Conservation (phyloP, 2,113 vertebrate genomes). For the Gila orcuttii region DNA sequence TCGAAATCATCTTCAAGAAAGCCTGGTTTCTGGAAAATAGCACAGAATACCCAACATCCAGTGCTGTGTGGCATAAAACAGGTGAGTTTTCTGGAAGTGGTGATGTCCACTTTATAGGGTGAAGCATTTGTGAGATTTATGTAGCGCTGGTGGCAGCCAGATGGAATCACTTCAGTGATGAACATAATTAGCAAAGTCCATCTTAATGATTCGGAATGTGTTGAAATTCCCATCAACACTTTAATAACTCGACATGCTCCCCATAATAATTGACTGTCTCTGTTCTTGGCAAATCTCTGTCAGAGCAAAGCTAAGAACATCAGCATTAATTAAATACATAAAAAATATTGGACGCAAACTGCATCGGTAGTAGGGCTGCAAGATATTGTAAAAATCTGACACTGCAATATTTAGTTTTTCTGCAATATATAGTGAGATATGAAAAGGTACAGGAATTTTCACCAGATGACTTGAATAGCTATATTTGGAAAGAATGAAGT, state of each 20-base stretch:
- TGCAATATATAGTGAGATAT: no score
- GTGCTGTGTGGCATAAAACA: conserved; percentile 25
- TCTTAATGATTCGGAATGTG: conserved; percentile 29
- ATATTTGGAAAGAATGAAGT: no score
- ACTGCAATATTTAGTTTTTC: no score
- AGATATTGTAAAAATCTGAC: no score
- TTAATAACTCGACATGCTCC: conserved; percentile 31
- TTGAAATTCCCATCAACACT: conserved; percentile 44
- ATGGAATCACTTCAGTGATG: conserved; percentile 35
- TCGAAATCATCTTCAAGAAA: conserved; percentile 58
- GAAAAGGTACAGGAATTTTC: no score
- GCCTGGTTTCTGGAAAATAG: conserved; percentile 27
- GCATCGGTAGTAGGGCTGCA: not conserved
- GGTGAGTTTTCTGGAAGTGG: conserved; percentile 36
- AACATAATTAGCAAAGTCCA: conserved; percentile 43
- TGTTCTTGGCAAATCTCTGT: not conserved
- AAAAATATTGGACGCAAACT: not conserved
- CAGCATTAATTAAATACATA: not conserved
- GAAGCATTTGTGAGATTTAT: conserved; percentile 50
- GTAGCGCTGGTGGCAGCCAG: conserved; percentile 26
- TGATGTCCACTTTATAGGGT: conserved; percentile 40
- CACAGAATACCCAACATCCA: conserved; percentile 11
- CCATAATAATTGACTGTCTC: conserved; percentile 30
- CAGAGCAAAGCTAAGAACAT: conserved; percentile 2
- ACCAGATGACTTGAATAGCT: no score